Evolutionary conservation across 1,140 invertebrate genomes (phyloP), one percentile per base, ranked within the genome.

Genomic region (Chrysopa pallens): DNA sequence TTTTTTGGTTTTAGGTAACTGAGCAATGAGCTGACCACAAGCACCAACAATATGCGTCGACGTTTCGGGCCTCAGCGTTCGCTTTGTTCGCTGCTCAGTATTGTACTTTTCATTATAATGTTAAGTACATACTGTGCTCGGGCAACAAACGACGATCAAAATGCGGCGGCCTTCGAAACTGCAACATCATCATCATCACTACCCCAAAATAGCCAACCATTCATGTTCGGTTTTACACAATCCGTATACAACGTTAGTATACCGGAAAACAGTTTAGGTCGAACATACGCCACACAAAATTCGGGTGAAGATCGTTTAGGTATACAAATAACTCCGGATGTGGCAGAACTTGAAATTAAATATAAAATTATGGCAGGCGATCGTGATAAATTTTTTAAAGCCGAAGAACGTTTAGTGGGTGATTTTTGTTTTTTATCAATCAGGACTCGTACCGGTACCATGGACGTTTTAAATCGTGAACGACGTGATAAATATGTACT

Each of bases 391-490:
- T 82, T 94, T 56, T 97, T 97, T 66, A 92, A 91, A 58, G 85
- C 86, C 0, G 90, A 94, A 57, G 78, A 87, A 41, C 67, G 76
- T 11, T 62, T 76, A 27, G 80, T 96, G 8, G 91, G 90, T 14
- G 86, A 95, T 64, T 95, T 94, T 68, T 89, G 82, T 61, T 97
- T 96, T 59, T 69, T 96, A 15, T 68, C 81, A 28, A 76, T 96
- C 43, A 69, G 89, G 49, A 93, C 85, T 44, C 73, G 84, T 54
- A 88, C 85, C 23, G 83, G 79, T 37, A 84, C 85, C 56, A 70
- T 78, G 23, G 78, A 80, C 48, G 83, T 88, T 41, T 64, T 96
- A 29, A 96, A 97, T 63, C 72, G 93, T 27, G 93, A 97, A 61
- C 74, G 87, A 40, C 79, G 80, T 46, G 84, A 90, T 51, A 69